phyloP scores from a whole-genome alignment of 2,888 invertebrate species.

The Luffia ferchaultella region DNA sequence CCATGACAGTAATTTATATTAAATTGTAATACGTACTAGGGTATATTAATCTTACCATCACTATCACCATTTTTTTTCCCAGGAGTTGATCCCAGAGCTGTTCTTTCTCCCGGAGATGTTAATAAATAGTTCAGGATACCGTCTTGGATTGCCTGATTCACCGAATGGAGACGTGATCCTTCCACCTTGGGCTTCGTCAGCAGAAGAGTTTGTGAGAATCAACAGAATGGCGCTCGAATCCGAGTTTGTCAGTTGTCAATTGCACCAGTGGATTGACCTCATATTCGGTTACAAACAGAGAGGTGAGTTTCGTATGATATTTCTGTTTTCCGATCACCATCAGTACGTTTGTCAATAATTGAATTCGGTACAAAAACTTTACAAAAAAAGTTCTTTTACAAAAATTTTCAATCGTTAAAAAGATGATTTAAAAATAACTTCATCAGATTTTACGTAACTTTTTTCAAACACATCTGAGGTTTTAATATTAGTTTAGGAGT shows the following conservation, averaged over 20 bases:
- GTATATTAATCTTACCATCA: no score
- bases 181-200: constrained; percentile 96
- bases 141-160: constrained; percentile 89
- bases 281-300: constrained; percentile 99
- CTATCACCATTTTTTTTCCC: constrained; percentile 13
- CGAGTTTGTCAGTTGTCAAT: constrained; percentile 98
- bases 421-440: no score
- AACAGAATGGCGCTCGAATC: constrained; percentile 99
- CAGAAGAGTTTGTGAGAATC: constrained; percentile 97
- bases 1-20: no score
- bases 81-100: constrained; percentile 98
- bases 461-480: no score
- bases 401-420: no score
- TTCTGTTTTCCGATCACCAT: background rate
- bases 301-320: constrained; percentile 57
- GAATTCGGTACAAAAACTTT: background rate
- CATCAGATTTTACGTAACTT: no score
- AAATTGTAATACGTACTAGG: no score
- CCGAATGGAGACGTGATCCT: constrained; percentile 85
- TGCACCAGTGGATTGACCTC: constrained; percentile 99
- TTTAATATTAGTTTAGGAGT: no score
- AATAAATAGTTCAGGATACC: constrained; percentile 81
- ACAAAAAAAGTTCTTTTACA: no score
- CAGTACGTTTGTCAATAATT: background rate
- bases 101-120: constrained; percentile 99